Evolutionary conservation across 1,140 invertebrate genomes (phyloP).

Genomic region (Chironomus striatipennis): DNA sequence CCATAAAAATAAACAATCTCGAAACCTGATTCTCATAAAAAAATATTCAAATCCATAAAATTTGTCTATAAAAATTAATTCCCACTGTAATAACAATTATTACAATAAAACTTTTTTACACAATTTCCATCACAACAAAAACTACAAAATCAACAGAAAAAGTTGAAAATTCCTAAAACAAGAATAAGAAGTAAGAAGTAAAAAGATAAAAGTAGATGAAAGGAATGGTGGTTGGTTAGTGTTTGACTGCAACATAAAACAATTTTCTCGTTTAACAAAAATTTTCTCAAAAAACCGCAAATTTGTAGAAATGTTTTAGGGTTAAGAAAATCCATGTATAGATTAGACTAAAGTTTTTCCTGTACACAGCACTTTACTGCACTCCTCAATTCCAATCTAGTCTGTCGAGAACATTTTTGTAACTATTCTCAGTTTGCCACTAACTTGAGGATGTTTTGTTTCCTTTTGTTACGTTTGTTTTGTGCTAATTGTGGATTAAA

Average conservation of each 20-base stretch:
- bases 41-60: no score
- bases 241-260: conserved; percentile 12
- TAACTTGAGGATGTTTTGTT: conserved; percentile 2
- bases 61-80: not conserved
- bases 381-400: not conserved
- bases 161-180: not conserved
- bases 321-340: not conserved
- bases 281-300: not conserved
- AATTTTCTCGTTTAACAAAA: not conserved
- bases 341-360: not conserved
- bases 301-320: conserved; percentile 10
- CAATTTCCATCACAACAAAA: not conserved
- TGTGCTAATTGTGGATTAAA: no score
- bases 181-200: no score
- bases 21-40: no score
- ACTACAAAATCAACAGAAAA: not conserved
- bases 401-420: not conserved
- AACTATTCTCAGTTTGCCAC: not conserved
- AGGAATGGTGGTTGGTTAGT: conserved; percentile 11
- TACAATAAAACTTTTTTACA: not conserved
- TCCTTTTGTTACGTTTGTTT: no score
- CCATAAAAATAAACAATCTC: no score
- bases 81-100: not conserved
- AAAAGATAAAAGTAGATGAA: not conserved
- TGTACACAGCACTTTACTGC: not conserved